Evolutionary conservation across 1,140 invertebrate species (phyloP), one percentile per base, ranked within the genome.

Genomic region (Drosophila rufa): DNA sequence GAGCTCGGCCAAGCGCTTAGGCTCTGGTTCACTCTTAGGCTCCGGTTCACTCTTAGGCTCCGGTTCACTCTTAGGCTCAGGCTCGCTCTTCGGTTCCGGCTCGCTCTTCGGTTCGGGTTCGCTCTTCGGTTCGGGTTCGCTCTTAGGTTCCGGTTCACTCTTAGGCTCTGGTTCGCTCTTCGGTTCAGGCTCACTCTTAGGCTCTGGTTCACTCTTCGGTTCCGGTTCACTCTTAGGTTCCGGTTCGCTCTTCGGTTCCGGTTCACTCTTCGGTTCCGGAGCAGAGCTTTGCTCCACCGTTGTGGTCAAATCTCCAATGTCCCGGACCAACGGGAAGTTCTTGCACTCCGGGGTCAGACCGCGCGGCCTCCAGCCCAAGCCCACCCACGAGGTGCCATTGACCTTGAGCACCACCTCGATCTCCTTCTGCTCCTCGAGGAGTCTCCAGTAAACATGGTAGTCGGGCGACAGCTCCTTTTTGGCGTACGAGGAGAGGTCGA

Each of bases 321-420:
- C 95, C 50, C 94, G 94, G 14, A 96, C 93, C 14, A 95, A 93
- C 1, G 97, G 97, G 86, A 97, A 97, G 65, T 96, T 96, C 84
- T 95, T 96, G 83, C 97, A 98, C 14, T 94, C 94, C 17, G 96
- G 94, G 4, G 95, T 97, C 40, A 97, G 84, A 14, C 94, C 94
- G 40, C 93, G 94, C 1, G 97, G 97, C 75, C 97, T 93, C 97
- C 97, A 98, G 11, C 97, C 97, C 11, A 98, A 53, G 70, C 96
- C 97, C n/a, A 96, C 95, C 94, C 98, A 99, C 14, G 96, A 96
- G 1, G 96, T 96, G 1, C 96, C 95, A 80, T 98, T 97, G 6
- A 96, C 96, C 25, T 96, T 94, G 80, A 98, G 94, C 1, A 98
- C 95, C 17, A 98, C 94, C 93, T 99, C 98, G 7, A 99, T 93